These are phyloP conservation scores for Hypsibius dujardini DNA, from an alignment of 1,140 invertebrate species.

Conservation along the genomic window DNA sequence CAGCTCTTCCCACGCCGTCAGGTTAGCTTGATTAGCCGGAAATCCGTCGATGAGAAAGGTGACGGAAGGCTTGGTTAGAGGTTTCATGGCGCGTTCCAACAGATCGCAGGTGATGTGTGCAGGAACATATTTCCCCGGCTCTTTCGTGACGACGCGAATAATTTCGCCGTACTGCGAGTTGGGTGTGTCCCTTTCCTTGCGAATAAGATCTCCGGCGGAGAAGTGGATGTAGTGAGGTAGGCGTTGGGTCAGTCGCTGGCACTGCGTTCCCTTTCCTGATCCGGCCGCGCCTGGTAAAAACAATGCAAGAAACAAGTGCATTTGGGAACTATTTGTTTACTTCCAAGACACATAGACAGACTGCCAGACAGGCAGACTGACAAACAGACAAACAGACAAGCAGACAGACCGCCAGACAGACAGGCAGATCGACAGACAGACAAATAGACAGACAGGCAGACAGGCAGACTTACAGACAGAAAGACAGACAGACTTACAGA, in stretches of 20 bases:
- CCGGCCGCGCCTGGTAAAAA: neutral
- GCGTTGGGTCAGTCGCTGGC: neutral
- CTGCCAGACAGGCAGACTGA: no score
- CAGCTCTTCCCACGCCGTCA: neutral
- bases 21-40: neutral
- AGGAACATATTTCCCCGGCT: neutral
- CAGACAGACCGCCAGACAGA: no score
- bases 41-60: neutral
- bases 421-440: no score
- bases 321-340: no score
- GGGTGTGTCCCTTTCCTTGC: conserved; percentile 4
- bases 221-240: neutral
- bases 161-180: neutral
- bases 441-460: no score
- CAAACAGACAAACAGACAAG: no score
- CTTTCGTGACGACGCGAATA: neutral
- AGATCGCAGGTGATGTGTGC: neutral
- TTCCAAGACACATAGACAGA: no score
- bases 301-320: no score
- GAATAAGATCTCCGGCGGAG: neutral
- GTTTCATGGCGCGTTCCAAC: neutral
- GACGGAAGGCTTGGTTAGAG: neutral
- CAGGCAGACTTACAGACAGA: no score
- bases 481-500: no score
- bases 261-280: neutral